phyloP scores from a whole-genome alignment of 2,797 vertebrate species.

The Sphenopsis melanotis region DNA sequence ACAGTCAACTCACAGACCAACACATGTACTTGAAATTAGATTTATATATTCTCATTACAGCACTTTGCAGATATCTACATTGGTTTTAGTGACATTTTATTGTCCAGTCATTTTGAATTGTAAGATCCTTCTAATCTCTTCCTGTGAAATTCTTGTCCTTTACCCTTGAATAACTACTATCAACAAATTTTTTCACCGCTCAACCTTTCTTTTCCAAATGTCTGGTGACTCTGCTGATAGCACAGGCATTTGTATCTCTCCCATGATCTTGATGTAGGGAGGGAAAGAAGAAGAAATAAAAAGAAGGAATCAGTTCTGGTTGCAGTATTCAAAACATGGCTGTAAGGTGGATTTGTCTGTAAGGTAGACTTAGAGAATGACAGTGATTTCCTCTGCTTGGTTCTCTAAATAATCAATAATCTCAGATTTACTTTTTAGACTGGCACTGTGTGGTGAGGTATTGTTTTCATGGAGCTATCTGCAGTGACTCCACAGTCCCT shows the following conservation, averaged over 20 bases:
- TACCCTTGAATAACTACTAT: not conserved
- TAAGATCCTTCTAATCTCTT: constrained; percentile 12
- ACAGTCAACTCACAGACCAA: not conserved
- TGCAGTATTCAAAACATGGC: not conserved
- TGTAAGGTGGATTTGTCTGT: not conserved
- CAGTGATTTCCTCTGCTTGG: not conserved
- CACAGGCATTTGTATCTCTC: not conserved
- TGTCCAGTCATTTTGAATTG: not conserved
- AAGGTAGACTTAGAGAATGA: not conserved
- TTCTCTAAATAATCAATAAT: not conserved
- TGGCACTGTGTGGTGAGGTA: not conserved
- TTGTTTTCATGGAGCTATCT: not conserved
- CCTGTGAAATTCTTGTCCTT: not conserved
- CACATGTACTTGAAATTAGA: not conserved
- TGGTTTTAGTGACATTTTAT: not conserved
- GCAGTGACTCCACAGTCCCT: not conserved
- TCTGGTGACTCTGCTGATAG: not conserved
- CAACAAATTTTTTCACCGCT: not conserved
- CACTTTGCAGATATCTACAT: not conserved
- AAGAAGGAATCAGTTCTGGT: not conserved
- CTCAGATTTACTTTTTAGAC: not conserved
- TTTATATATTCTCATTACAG: not conserved
- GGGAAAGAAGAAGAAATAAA: not conserved
- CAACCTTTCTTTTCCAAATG: not conserved
- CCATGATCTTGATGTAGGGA: not conserved